Evolutionary conservation across 2,113 vertebrate species (phyloP), one percentile per base, ranked within the genome.

Genomic region (Callocephalon fimbriatum): DNA sequence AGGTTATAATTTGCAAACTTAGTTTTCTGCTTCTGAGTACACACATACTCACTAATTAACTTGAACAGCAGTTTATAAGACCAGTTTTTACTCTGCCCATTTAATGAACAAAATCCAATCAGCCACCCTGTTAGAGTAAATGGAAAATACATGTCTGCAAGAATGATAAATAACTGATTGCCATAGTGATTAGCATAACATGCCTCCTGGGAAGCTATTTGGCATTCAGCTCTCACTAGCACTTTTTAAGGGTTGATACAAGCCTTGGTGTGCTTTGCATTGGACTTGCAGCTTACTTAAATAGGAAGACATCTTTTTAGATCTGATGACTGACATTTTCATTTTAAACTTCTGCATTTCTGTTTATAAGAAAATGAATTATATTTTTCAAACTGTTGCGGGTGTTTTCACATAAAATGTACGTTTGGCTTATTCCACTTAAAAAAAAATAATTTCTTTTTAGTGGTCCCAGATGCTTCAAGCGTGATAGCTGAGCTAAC

Each of bases 51-150:
- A 77, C 88, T 96, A 97, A 97, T 98, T 97, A 97, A 95, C 88
- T 95, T 93, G 89, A 97, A 95, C 74, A 92, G 91, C 93, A 91
- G 82, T 98, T 98, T 95, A 77, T 96, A 95, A 97, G 86, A 96
- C 83, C 74, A 85, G 84, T 86, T 98, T 97, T 97, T 92, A 97
- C 92, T 98, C 92, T 95, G 63, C 74, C 94, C 80, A 95, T 95
- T 97, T 97, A 98, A 98, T 97, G 97, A 98, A 96, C 79, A 95
- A 96, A 98, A 98, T 98, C 96, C 97, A 98, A 97, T 98, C 97
- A 97, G 97, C 87, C 83, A 92, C 90, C 86, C 95, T 96, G 87
- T 97, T 97, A 98, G 85, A 6, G 45, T 97, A 98, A 98, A 96
- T 98, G 83, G 94, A 97, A 97, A 97, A 93, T 89, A 93, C 78